Evolutionary conservation across 2,888 invertebrate genomes (phyloP).

Genomic region (Onchidella celtica): DNA sequence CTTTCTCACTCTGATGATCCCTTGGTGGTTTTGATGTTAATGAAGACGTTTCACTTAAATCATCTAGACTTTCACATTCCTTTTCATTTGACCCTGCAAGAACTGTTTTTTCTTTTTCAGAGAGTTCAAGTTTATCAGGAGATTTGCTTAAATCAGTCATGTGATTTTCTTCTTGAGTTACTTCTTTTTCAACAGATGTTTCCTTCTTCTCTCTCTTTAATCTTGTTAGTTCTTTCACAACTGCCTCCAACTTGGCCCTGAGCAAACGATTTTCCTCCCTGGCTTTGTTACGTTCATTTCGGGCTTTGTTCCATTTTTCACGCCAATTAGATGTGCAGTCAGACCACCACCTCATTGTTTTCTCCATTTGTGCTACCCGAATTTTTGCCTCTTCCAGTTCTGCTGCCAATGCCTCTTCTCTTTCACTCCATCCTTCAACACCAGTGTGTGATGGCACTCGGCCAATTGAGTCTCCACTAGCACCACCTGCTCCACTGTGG

Average conservation of each 20-base stretch:
- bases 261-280: conserved; percentile 93
- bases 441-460: conserved; percentile 63
- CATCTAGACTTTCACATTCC: conserved; percentile 45
- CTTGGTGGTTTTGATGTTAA: conserved; percentile 29
- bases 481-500: conserved; percentile 47
- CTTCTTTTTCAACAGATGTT: conserved; percentile 86
- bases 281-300: conserved; percentile 93
- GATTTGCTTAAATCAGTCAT: conserved; percentile 81
- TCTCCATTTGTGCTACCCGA: conserved; percentile 98
- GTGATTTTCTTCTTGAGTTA: conserved; percentile 5
- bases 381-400: conserved; percentile 97
- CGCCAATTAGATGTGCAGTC: conserved; percentile 98
- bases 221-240: conserved; percentile 82
- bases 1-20: conserved; percentile 43
- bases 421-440: conserved; percentile 71
- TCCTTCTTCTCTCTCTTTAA: conserved; percentile 90
- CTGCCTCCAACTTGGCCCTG: conserved; percentile 88
- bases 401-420: conserved; percentile 85
- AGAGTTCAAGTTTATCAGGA: conserved; percentile 84
- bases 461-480: conserved; percentile 32
- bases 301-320: conserved; percentile 96
- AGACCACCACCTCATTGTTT: conserved; percentile 99
- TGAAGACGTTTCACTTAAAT: conserved; percentile 46
- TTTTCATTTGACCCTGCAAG: conserved; percentile 35
- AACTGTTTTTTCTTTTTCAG: conserved; percentile 46